Percentiles rank a stretch among this genome's conserved stretches.
Evolutionary conservation across 2,888 invertebrate genomes (phyloP).

Genomic region (Ligdia adustata): DNA sequence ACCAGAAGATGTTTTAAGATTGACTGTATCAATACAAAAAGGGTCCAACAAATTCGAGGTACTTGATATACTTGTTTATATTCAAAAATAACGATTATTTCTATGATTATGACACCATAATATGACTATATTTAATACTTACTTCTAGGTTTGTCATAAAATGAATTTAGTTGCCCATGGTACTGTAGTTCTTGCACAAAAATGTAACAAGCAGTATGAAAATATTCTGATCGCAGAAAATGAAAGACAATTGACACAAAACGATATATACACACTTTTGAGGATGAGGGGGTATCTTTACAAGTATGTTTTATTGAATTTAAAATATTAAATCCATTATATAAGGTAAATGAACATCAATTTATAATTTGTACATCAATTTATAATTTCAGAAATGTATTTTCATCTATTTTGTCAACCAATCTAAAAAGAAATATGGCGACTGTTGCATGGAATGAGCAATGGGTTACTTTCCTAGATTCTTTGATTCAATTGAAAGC

Average conservation of each 20-base stretch:
- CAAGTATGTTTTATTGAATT: too few species aligned
- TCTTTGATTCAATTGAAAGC: constrained; percentile 19
- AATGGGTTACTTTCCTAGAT: constrained; percentile 27
- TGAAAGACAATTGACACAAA: constrained; percentile 12
- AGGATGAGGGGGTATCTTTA: constrained; percentile 20
- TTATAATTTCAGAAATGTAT: constrained; percentile 13
- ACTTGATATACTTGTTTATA: constrained; percentile 6
- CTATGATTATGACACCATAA: too few species aligned
- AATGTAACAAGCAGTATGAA: neutral
- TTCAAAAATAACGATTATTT: too few species aligned
- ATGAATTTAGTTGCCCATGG: constrained; percentile 12
- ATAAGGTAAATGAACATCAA: too few species aligned
- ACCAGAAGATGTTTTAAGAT: constrained; percentile 3
- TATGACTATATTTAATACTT: neutral
- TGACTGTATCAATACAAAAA: constrained; percentile 18
- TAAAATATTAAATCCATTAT: too few species aligned
- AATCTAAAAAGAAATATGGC: constrained; percentile 20
- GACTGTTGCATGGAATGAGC: constrained; percentile 18
- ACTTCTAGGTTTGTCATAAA: constrained; percentile 12
- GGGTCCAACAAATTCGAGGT: constrained; percentile 23
- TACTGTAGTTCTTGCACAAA: neutral
- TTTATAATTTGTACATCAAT: too few species aligned
- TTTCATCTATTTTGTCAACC: constrained; percentile 7
- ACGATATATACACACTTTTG: constrained; percentile 24
- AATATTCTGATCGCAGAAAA: constrained; percentile 1